Conservation (phyloP, 1,140 invertebrate species). For the Drosophila burlai region DNA sequence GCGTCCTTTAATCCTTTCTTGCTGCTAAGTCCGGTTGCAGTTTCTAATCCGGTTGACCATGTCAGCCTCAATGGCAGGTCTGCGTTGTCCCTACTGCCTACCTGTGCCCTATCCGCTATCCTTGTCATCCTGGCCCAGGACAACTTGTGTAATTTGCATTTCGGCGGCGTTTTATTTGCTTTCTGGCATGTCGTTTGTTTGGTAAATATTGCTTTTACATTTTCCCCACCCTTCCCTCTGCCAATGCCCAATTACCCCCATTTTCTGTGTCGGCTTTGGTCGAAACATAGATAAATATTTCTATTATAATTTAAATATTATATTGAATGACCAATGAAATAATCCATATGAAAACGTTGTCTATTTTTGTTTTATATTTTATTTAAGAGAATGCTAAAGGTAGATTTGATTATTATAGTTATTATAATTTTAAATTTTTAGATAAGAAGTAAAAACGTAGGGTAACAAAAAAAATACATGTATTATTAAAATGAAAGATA, state of each 20-base stretch:
- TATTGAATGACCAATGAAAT: not conserved
- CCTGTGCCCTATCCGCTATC: slow-evolving; percentile 28
- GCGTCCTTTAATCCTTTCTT: slow-evolving; percentile 80
- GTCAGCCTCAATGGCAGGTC: slow-evolving; percentile 65
- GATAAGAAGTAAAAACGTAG: too few species aligned
- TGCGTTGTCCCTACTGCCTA: not conserved
- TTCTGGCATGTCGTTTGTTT: slow-evolving; percentile 62
- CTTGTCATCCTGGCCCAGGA: slow-evolving; percentile 18
- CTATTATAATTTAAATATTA: slow-evolving; percentile 20
- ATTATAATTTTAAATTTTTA: too few species aligned
- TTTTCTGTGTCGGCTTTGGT: not conserved
- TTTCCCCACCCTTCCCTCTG: slow-evolving; percentile 9
- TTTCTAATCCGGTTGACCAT: slow-evolving; percentile 72
- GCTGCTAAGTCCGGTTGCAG: slow-evolving; percentile 69
- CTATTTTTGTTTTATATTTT: not conserved
- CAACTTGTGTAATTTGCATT: slow-evolving; percentile 66
- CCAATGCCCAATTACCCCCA: slow-evolving; percentile 1
- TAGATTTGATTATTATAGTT: too few species aligned
- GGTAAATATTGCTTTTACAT: slow-evolving; percentile 68
- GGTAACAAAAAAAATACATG: too few species aligned
- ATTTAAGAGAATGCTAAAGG: too few species aligned
- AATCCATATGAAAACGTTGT: not conserved
- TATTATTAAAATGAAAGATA: too few species aligned
- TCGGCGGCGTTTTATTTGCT: slow-evolving; percentile 58
- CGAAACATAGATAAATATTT: slow-evolving; percentile 7